phyloP scores from a whole-genome alignment of 2,797 vertebrate species.

The Megaceryle alcyon region DNA sequence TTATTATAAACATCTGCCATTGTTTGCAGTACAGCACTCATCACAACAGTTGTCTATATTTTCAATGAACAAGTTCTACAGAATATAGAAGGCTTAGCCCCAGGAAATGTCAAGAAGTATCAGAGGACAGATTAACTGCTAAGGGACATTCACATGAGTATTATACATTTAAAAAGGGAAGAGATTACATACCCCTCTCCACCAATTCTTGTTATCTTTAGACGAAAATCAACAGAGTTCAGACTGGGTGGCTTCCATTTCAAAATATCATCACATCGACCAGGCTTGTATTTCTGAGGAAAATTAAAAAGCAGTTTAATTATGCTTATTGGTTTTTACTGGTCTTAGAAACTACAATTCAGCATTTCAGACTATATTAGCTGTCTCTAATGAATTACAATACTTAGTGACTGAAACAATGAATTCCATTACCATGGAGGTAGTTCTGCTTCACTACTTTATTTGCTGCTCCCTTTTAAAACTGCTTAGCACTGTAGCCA shows the following conservation, averaged over 20 bases:
- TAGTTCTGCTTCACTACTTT: constrained; percentile 36
- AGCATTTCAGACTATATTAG: constrained; percentile 46
- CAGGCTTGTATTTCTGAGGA: constrained; percentile 92
- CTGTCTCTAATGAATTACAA: constrained; percentile 53
- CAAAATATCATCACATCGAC: constrained; percentile 96
- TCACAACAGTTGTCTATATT: not conserved
- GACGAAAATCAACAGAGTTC: constrained; percentile 98
- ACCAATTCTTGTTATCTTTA: constrained; percentile 97
- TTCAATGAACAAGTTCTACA: not conserved
- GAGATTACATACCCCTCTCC: constrained; percentile 93
- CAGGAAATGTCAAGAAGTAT: constrained; percentile 22
- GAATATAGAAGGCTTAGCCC: not conserved
- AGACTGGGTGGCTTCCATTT: constrained; percentile 99
- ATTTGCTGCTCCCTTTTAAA: constrained; percentile 15
- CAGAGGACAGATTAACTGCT: constrained; percentile 22
- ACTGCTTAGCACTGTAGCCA: not conserved
- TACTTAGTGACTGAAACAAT: constrained; percentile 28
- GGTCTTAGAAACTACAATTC: constrained; percentile 46
- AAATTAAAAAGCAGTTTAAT: constrained; percentile 74
- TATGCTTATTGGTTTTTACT: constrained; percentile 51
- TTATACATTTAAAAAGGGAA: constrained; percentile 40
- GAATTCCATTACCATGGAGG: constrained; percentile 6
- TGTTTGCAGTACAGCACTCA: not conserved
- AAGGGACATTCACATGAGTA: not conserved
- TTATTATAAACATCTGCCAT: not conserved